A percentile compares a stretch with the other conserved stretches of the same genome.
These are phyloP conservation scores for Coluber constrictor DNA, from an alignment of 2,797 vertebrate species.

Conservation along the genomic window DNA sequence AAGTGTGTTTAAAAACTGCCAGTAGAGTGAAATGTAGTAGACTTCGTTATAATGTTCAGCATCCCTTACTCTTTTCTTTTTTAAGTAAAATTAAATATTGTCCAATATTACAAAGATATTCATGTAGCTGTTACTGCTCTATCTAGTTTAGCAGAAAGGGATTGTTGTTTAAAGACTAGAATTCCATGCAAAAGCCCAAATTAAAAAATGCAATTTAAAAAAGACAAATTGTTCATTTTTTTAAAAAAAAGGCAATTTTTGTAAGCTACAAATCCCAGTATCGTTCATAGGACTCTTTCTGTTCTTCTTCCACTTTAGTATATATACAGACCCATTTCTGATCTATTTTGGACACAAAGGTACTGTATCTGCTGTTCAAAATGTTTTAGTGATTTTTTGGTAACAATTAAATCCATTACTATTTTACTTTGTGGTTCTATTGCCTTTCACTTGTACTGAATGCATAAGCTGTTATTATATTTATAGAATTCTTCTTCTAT, in stretches of 20 bases:
- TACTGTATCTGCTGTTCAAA: not conserved
- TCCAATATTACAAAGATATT: not conserved
- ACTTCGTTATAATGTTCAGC: not conserved
- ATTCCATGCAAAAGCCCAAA: not conserved
- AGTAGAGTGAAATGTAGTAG: not conserved
- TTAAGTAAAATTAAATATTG: not conserved
- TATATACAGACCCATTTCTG: not conserved
- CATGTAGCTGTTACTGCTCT: not conserved
- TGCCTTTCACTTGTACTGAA: not conserved
- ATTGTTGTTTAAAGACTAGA: not conserved
- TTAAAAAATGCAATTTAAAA: too few relatives aligned
- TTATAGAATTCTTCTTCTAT: not conserved
- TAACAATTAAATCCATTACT: not conserved
- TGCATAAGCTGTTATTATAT: not conserved
- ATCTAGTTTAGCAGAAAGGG: not conserved
- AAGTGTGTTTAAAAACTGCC: not conserved
- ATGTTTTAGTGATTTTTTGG: not conserved
- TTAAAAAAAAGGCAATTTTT: not conserved
- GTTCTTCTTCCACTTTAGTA: not conserved
- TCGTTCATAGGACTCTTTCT: not conserved
- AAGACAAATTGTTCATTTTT: not conserved
- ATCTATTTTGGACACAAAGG: not conserved
- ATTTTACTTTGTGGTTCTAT: not conserved
- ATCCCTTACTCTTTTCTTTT: not conserved
- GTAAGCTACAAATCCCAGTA: not conserved